phyloP scores from a whole-genome alignment of 2,888 invertebrate genomes.

The Dione vanillae region DNA sequence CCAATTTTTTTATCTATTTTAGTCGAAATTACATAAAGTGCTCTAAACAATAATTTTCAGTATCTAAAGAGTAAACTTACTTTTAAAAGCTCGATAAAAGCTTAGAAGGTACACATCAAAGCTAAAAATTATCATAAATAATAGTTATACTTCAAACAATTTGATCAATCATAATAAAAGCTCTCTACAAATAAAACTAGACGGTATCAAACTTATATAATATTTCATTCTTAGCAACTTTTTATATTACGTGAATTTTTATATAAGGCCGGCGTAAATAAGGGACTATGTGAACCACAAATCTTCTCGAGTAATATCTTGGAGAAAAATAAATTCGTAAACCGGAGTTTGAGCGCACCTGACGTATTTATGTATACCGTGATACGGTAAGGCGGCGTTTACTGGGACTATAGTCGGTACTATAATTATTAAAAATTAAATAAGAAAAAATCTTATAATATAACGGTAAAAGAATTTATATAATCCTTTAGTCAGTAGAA shows the following conservation, averaged over 20 bases:
- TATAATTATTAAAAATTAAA: no score
- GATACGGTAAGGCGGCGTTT: conserved; percentile 51
- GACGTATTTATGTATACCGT: conserved; percentile 60
- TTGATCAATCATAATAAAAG: conserved; percentile 4
- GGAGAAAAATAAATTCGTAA: conserved; percentile 69
- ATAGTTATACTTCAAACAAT: neutral
- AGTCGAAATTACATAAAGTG: no score
- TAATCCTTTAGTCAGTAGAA: no score
- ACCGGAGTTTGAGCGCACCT: conserved; percentile 61
- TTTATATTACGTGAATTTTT: conserved; percentile 44
- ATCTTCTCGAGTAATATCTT: conserved; percentile 68
- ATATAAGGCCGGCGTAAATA: conserved; percentile 52
- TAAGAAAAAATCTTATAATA: no score
- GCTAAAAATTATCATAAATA: neutral
- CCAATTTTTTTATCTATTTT: no score
- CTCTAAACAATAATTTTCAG: no score
- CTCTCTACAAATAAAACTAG: conserved; percentile 23
- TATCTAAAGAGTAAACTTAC: no score
- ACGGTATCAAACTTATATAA: conserved; percentile 39
- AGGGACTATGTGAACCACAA: conserved; percentile 55
- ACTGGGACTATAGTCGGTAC: conserved; percentile 30
- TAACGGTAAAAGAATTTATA: no score
- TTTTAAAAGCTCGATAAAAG: neutral
- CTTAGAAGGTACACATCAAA: no score
- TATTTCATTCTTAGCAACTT: conserved; percentile 45